Evolutionary conservation across 2,113 vertebrate genomes (phyloP), one percentile per base, ranked within the genome.

Genomic region (Sardina pilchardus): DNA sequence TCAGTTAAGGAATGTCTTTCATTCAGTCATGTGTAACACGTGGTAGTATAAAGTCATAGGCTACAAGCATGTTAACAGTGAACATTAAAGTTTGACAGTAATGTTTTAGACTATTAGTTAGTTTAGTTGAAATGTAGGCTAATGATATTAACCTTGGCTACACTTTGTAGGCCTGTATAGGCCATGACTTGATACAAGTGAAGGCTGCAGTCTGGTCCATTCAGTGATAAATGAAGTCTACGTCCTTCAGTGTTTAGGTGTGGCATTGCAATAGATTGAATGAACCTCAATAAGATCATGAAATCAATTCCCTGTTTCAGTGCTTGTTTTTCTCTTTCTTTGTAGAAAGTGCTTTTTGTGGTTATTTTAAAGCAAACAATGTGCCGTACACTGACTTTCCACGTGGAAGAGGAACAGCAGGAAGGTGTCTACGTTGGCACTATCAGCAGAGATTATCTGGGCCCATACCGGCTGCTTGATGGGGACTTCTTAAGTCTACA

Each of bases 381-480:
- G 48, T 93, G 91, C 59, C 89, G 39, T 1, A 75, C 89, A 1
- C 67, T 94, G 34, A 67, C 21, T 81, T 90, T 95, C 85, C 90
- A 80, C 2, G 5, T 94, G 82, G 90, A 78, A 53, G 95, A 96
- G 88, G 94, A 96, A 85, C 89, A 90, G 84, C 86, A 89, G 50
- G 91, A 92, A 63, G 93, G 90, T 10, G 84, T 88, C 82, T 90
- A 91, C 82, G 92, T 92, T 0, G 94, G 94, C 39, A 93, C 92
- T 24, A 91, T 96, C 63, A 86, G 88, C 81, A 83, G 81, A 83
- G 75, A 86, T 84, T 93, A 92, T 80, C 85, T 85, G 6, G 87
- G 93, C 83, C 93, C 93, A 0, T 95, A 93, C 90, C 91, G 89
- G 81, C 91, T 96, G 47, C 91, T 95, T 83, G 91, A 85, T 12